Evolutionary conservation across 2,888 invertebrate genomes (phyloP).

Genomic region (Dryococelus australis): DNA sequence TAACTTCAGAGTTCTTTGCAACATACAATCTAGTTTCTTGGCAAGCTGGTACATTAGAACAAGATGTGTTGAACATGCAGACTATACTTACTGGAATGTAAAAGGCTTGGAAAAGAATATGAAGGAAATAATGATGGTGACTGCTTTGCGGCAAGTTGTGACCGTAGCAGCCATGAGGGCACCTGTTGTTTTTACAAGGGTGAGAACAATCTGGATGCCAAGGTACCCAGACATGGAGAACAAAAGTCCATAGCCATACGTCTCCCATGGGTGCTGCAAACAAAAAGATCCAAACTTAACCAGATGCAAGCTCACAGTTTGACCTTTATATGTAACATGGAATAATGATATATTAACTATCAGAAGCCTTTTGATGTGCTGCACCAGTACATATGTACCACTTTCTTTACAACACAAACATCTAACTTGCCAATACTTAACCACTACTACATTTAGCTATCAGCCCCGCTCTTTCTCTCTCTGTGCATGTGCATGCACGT

Average conservation of each 20-base stretch:
- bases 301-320: neutral
- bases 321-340: too few relatives aligned
- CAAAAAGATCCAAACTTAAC: constrained; percentile 48
- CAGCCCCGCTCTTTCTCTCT: too few relatives aligned
- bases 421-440: too few relatives aligned
- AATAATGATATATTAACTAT: too few relatives aligned
- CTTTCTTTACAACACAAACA: neutral
- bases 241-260: constrained; percentile 84
- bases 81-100: constrained; percentile 80
- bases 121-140: constrained; percentile 93
- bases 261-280: constrained; percentile 73
- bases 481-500: too few relatives aligned
- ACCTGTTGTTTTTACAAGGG: constrained; percentile 86
- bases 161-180: constrained; percentile 94
- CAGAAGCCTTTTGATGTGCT: too few relatives aligned
- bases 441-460: too few relatives aligned
- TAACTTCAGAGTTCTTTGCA: too few relatives aligned
- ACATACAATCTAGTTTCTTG: too few relatives aligned
- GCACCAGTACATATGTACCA: neutral
- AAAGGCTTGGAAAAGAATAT: constrained; percentile 94
- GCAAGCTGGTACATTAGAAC: too few relatives aligned
- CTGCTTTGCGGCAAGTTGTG: constrained; percentile 88
- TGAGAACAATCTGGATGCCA: constrained; percentile 92
- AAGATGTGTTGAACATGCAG: neutral
- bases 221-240: constrained; percentile 91